Conservation (phyloP, 2,113 vertebrate genomes). For the Azemiops feae region DNA sequence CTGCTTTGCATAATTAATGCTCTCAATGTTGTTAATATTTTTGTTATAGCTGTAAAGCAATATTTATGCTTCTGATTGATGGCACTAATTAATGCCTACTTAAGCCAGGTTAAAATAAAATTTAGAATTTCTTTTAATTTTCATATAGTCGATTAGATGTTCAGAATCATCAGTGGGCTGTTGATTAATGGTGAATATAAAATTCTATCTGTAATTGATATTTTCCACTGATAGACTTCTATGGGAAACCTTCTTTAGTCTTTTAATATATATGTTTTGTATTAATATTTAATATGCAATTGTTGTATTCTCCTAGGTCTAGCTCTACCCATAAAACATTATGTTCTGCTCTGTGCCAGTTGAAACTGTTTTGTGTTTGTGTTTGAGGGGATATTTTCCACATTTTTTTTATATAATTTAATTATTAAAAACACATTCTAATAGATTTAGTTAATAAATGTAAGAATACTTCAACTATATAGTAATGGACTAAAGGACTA, state of each 20-base stretch:
- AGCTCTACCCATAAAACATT: not conserved
- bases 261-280: not conserved
- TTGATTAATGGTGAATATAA: not conserved
- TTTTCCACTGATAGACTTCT: not conserved
- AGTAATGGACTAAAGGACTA: too few species aligned
- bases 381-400: not conserved
- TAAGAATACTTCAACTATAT: not conserved
- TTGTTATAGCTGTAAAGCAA: not conserved
- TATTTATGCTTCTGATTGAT: not conserved
- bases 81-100: not conserved
- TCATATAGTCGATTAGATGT: not conserved
- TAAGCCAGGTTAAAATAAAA: not conserved
- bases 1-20: not conserved
- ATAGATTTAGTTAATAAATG: not conserved
- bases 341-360: not conserved
- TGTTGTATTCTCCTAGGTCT: not conserved
- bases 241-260: not conserved
- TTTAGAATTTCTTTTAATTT: not conserved
- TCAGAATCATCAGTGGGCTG: not conserved
- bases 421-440: not conserved
- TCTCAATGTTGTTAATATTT: not conserved
- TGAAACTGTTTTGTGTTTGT: not conserved
- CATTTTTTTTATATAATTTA: not conserved
- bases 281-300: not conserved
- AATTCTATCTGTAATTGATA: not conserved